phyloP scores from a whole-genome alignment of 2,888 invertebrate genomes.

The Melinaea marsaeus region DNA sequence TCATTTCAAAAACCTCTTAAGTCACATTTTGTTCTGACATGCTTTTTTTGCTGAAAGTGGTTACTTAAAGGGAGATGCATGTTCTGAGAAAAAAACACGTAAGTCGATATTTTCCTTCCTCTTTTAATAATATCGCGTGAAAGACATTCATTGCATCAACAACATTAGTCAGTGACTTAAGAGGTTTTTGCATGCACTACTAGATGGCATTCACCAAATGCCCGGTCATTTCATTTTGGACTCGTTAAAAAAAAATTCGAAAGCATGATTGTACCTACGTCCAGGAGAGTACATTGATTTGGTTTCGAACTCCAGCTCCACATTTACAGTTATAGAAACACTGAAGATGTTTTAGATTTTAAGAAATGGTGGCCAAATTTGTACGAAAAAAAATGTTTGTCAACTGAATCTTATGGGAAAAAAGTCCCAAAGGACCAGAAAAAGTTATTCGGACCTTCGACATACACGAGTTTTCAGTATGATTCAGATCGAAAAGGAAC shows the following conservation, averaged over 20 bases:
- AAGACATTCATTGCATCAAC: constrained; percentile 22
- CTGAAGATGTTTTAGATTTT: no score
- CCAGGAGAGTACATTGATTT: constrained; percentile 30
- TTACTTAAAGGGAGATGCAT: constrained; percentile 22
- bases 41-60: constrained; percentile 18
- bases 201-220: no score
- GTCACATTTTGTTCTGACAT: constrained; percentile 10
- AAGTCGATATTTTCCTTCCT: constrained; percentile 23
- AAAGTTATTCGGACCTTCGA: no score
- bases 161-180: constrained; percentile 21
- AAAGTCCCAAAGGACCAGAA: constrained; percentile 16
- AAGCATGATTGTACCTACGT: constrained; percentile 29
- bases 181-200: constrained; percentile 12
- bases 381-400: constrained; percentile 24
- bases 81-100: constrained; percentile 20
- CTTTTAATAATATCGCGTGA: constrained; percentile 7
- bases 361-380: constrained; percentile 30
- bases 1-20: constrained; percentile 18
- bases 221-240: no score
- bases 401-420: constrained; percentile 27
- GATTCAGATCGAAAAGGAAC: neutral
- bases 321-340: neutral
- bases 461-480: no score
- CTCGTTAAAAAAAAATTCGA: constrained; percentile 25
- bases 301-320: constrained; percentile 35